Conservation (phyloP, 2,888 invertebrate genomes). For the Cephalotes varians region DNA sequence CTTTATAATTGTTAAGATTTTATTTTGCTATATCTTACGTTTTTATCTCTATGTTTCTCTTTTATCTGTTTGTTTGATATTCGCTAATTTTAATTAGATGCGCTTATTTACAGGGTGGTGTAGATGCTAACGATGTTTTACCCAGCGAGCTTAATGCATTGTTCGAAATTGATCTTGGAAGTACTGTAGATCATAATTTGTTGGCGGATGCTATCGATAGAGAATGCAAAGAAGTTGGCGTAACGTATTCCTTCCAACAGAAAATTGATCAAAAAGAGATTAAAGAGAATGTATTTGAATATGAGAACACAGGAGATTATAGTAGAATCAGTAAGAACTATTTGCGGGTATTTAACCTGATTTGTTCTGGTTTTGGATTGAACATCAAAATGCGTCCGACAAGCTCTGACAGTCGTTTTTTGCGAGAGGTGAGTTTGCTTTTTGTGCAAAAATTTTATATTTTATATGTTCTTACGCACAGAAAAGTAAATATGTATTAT, state of each 20-base stretch:
- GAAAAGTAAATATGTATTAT: not conserved
- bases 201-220: constrained; percentile 89
- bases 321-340: too few species aligned
- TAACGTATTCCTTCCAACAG: constrained; percentile 89
- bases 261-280: constrained; percentile 88
- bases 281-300: too few species aligned
- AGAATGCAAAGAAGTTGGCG: constrained; percentile 92
- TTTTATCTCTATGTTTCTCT: not conserved
- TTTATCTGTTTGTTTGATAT: not conserved
- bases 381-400: constrained; percentile 92
- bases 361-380: constrained; percentile 87
- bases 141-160: constrained; percentile 92
- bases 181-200: constrained; percentile 88
- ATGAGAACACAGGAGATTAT: too few species aligned
- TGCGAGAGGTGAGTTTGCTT: constrained; percentile 88
- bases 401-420: constrained; percentile 95
- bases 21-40: not conserved
- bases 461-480: not conserved
- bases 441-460: constrained; percentile 28
- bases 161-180: constrained; percentile 92
- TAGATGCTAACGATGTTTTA: constrained; percentile 96
- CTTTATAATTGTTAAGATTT: not conserved
- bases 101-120: constrained; percentile 90
- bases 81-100: constrained; percentile 28
- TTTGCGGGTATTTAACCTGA: constrained; percentile 91